phyloP scores from a whole-genome alignment of 2,888 invertebrate species.

The Dicranocentrus wangi region DNA sequence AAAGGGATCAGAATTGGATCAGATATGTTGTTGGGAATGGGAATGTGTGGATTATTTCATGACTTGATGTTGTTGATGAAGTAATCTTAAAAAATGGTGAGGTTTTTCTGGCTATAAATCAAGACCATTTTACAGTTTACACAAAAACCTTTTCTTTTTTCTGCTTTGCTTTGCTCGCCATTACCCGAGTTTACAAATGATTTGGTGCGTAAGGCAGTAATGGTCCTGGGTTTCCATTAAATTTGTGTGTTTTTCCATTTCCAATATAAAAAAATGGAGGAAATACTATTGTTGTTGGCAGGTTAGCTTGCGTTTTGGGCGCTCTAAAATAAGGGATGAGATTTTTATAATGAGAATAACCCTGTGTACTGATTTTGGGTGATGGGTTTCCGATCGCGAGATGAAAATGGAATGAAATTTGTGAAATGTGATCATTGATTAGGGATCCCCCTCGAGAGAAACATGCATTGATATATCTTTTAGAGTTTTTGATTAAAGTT shows the following conservation, averaged over 20 bases:
- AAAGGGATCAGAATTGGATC: slow-evolving; percentile 41
- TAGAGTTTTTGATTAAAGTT: background rate
- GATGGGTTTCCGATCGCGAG: background rate
- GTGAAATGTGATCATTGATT: slow-evolving; percentile 15
- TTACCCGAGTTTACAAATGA: slow-evolving; percentile 52
- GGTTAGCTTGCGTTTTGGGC: background rate
- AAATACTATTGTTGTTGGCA: slow-evolving; percentile 9
- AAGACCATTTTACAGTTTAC: slow-evolving; percentile 47
- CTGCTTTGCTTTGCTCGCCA: background rate
- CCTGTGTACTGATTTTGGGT: slow-evolving; percentile 22
- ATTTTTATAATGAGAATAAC: slow-evolving; percentile 14
- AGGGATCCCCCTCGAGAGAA: slow-evolving; percentile 3
- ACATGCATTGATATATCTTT: background rate
- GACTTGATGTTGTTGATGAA: slow-evolving; percentile 57
- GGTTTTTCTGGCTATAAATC: slow-evolving; percentile 48
- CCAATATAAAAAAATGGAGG: background rate
- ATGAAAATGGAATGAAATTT: background rate
- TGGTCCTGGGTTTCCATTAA: background rate
- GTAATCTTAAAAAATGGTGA: background rate
- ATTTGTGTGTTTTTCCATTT: slow-evolving; percentile 5
- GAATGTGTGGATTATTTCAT: slow-evolving; percentile 27
- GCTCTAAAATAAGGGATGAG: background rate
- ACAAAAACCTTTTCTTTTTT: background rate
- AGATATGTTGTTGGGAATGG: background rate
- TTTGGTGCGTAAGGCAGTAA: slow-evolving; percentile 48